Percentiles rank a stretch among this genome's conserved stretches.
Conservation (phyloP, 2,888 invertebrate genomes). For the Microplitis manilae region DNA sequence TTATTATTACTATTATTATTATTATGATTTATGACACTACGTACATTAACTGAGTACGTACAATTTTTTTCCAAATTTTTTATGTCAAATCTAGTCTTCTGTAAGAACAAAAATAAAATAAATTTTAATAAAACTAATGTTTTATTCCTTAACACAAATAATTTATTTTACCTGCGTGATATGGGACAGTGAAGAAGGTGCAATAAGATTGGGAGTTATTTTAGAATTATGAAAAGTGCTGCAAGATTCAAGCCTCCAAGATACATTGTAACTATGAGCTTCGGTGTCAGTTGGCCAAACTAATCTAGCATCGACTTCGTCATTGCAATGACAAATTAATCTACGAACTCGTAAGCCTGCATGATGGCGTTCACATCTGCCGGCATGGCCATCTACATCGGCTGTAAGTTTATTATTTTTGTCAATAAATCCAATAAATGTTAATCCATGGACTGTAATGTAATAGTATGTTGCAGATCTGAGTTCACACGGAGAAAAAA, state of each 20-base stretch:
- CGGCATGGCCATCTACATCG: constrained; percentile 55
- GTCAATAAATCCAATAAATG: not conserved
- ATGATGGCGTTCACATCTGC: constrained; percentile 58
- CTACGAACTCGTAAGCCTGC: constrained; percentile 56
- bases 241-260: constrained; percentile 57
- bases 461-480: too few species aligned
- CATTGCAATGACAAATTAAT: constrained; percentile 58
- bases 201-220: constrained; percentile 25
- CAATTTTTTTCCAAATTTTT: constrained; percentile 56
- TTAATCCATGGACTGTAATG: too few species aligned
- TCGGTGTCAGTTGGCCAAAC: constrained; percentile 57
- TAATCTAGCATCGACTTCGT: constrained; percentile 55
- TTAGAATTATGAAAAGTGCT: constrained; percentile 14
- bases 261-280: constrained; percentile 57
- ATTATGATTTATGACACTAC: constrained; percentile 45
- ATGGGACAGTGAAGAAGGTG: constrained; percentile 25
- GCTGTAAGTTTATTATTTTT: constrained; percentile 53
- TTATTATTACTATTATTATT: not conserved
- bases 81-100: constrained; percentile 56
- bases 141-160: not conserved
- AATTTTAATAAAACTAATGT: not conserved
- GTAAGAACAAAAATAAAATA: constrained; percentile 15
- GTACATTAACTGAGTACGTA: constrained; percentile 56
- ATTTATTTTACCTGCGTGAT: constrained; percentile 42
- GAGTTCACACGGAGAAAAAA: too few species aligned